These are phyloP conservation scores for Lasioglossum oenotherae DNA, from an alignment of 2,888 invertebrate genomes.

Conservation along the genomic window DNA sequence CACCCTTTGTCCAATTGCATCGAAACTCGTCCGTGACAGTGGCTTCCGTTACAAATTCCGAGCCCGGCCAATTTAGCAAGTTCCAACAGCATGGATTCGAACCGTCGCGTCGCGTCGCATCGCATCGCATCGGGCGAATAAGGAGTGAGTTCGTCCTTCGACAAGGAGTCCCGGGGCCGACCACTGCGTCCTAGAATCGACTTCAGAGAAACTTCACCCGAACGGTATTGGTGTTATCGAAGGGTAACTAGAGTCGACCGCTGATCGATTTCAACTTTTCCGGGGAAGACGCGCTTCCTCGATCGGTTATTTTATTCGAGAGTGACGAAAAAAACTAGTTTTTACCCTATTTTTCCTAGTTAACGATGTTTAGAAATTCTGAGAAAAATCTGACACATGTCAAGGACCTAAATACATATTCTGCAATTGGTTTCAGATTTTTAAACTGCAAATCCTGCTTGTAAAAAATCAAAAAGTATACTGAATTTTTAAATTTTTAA, in stretches of 20 bases:
- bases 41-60: slow-evolving; percentile 35
- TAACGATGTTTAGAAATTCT: too few species aligned
- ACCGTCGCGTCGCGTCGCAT: slow-evolving; percentile 15
- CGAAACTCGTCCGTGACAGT: slow-evolving; percentile 43
- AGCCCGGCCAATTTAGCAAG: slow-evolving; percentile 51
- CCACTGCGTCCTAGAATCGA: slow-evolving; percentile 23
- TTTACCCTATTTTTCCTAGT: too few species aligned
- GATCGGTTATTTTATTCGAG: background rate
- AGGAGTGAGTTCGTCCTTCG: slow-evolving; percentile 31
- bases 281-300: background rate
- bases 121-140: slow-evolving; percentile 32
- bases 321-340: too few species aligned
- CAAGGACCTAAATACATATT: too few species aligned
- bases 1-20: slow-evolving; percentile 20
- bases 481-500: too few species aligned
- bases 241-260: background rate
- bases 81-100: slow-evolving; percentile 42
- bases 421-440: too few species aligned
- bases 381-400: too few species aligned
- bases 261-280: slow-evolving; percentile 2
- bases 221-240: slow-evolving; percentile 9
- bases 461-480: too few species aligned
- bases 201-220: slow-evolving; percentile 19
- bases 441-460: too few species aligned
- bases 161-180: slow-evolving; percentile 6